These are phyloP conservation scores for Chelmon rostratus DNA, from an alignment of 2,797 vertebrate genomes.

Conservation along the genomic window DNA sequence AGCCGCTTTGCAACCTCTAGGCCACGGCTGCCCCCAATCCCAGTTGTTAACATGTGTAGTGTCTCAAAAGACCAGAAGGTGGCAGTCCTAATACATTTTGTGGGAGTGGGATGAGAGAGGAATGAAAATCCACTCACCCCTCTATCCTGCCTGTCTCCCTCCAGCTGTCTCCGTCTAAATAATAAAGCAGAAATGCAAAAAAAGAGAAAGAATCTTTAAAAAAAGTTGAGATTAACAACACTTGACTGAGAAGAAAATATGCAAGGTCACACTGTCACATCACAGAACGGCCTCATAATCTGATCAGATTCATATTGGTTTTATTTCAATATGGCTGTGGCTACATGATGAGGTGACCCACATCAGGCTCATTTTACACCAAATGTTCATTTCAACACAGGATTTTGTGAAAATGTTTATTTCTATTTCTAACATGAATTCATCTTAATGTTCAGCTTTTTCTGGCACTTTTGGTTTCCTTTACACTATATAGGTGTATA, in stretches of 20 bases:
- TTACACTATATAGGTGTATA: background rate
- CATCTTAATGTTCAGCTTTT: too few relatives aligned
- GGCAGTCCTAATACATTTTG: slow-evolving; percentile 36
- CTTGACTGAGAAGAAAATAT: background rate
- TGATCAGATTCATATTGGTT: background rate
- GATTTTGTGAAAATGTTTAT: too few relatives aligned
- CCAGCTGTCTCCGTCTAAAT: too few relatives aligned
- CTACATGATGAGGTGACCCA: background rate
- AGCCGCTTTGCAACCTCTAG: too few relatives aligned
- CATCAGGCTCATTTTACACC: too few relatives aligned
- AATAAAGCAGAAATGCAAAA: too few relatives aligned
- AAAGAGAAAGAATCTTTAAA: background rate
- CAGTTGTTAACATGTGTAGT: slow-evolving; percentile 5
- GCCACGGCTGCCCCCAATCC: too few relatives aligned
- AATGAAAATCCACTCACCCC: too few relatives aligned
- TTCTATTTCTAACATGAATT: too few relatives aligned
- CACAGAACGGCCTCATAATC: background rate
- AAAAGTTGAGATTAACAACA: background rate
- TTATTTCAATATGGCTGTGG: background rate
- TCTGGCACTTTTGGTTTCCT: background rate
- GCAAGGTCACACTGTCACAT: background rate
- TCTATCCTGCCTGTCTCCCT: too few relatives aligned
- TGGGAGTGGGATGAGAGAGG: too few relatives aligned
- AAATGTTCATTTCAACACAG: too few relatives aligned
- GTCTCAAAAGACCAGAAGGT: slow-evolving; percentile 32